Base-by-base conservation (phyloP, 2,113 vertebrate genomes). In the Paradoxurus hermaphroditus region DNA sequence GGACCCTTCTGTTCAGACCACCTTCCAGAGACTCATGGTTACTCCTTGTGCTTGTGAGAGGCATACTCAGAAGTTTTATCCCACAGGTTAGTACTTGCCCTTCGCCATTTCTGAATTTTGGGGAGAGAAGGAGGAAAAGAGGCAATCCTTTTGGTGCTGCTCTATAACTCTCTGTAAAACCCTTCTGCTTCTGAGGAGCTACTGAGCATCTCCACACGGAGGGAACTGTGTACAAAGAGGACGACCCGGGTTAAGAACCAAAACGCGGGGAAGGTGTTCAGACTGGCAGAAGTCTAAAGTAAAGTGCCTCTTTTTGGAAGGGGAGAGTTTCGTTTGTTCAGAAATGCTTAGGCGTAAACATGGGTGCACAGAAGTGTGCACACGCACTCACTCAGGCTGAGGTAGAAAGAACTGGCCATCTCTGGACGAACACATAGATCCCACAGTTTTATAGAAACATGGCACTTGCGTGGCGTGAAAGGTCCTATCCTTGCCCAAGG, bases 381-480 rank as follows among this genome's bases (percentile, higher is more conserved):
- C 78, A 53, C 82, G 82, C 93, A 96, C 96, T 95, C 87, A 84
- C 83, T 96, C 94, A 97, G 94, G 95, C 97, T 98, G 99, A 99
- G 98, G 98, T 99, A 99, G 98, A 96, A 97, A 98, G 97, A 89
- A 95, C 91, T 97, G 94, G 96, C 96, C 94, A 95, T 98, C 93
- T 98, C 94, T 97, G 97, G 97, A 98, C 53, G 84, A n/a, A 95
- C 96, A 94, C 73, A 97, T 62, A 86, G 67, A 90, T 41, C 77
- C 96, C 78, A 86, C 67, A 75, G 56, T n/a, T 59, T 81, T 87
- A 98, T 91, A 98, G 77, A 96, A 49, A 95, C 97, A 96, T 98
- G 99, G 98, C 99, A 99, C 98, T 99, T 99, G 96, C 15, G 97
- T 96, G 98, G 96, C 12, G 97, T 95, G 98, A 98, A 95, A 96